These are phyloP conservation scores for Laothoe populi DNA, from an alignment of 2,888 invertebrate genomes.

Conservation along the genomic window DNA sequence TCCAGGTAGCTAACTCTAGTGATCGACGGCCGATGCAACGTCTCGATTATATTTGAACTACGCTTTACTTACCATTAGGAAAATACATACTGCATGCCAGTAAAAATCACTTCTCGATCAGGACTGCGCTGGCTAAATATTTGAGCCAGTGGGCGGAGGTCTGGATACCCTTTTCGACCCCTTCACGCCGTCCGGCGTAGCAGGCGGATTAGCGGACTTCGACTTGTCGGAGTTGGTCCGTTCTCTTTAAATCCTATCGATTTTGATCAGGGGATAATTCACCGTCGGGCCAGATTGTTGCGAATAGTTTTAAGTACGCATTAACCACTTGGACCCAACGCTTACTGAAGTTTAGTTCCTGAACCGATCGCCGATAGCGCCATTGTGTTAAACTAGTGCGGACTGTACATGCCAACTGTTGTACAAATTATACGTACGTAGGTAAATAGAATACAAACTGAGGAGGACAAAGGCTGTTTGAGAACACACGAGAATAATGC, in stretches of 20 bases:
- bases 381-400: not conserved
- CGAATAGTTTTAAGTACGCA: conserved; percentile 16
- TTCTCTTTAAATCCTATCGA: conserved; percentile 21
- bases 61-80: too few relatives aligned
- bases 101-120: too few relatives aligned
- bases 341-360: not conserved
- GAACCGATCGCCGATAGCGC: not conserved
- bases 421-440: not conserved
- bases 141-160: too few relatives aligned
- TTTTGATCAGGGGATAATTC: conserved; percentile 24
- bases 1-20: too few relatives aligned
- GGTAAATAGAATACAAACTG: too few relatives aligned
- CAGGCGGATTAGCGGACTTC: conserved; percentile 21
- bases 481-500: too few relatives aligned
- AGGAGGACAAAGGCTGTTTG: too few relatives aligned
- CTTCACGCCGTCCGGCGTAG: not conserved
- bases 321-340: not conserved
- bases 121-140: too few relatives aligned
- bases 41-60: too few relatives aligned
- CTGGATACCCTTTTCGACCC: not conserved
- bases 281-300: not conserved
- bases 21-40: too few relatives aligned
- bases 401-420: not conserved
- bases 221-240: conserved; percentile 19
- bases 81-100: too few relatives aligned